These are phyloP conservation scores for Caenorhabditis tropicalis DNA, from an alignment of 1,140 invertebrate species.

Conservation along the genomic window DNA sequence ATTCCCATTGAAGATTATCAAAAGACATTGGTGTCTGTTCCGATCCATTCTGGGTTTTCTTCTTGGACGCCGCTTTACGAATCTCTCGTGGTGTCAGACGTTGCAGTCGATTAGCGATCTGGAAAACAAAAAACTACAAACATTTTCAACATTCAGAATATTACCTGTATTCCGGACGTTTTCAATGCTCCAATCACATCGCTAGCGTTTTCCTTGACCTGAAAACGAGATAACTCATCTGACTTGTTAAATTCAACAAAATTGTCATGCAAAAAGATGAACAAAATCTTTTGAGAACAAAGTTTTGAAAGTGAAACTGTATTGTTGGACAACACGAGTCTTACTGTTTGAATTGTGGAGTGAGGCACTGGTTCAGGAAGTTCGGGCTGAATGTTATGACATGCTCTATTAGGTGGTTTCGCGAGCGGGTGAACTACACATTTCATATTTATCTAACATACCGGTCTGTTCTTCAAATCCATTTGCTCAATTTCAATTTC, in stretches of 20 bases:
- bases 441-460: not conserved
- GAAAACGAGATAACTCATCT: not conserved
- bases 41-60: not conserved
- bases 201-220: constrained; percentile 67
- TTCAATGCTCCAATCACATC: constrained; percentile 66
- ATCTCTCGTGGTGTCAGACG: constrained; percentile 60
- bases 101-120: constrained; percentile 63
- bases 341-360: constrained; percentile 57
- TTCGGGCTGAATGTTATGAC: not conserved
- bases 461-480: constrained; percentile 31
- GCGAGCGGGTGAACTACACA: not conserved
- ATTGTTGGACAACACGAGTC: not conserved
- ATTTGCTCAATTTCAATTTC: constrained; percentile 57
- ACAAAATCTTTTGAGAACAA: not conserved
- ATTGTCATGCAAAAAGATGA: not conserved
- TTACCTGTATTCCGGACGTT: constrained; percentile 60
- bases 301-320: constrained; percentile 24
- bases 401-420: not conserved
- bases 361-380: constrained; percentile 42
- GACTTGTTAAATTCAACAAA: not conserved
- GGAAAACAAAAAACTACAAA: not conserved
- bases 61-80: constrained; percentile 11
- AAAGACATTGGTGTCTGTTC: constrained; percentile 42
- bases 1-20: constrained; percentile 52
- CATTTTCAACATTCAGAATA: not conserved